A percentile compares a stretch with the other conserved stretches of the same genome.
These are phyloP conservation scores for Lithobates sylvaticus DNA, from an alignment of 2,797 vertebrate genomes.

Conservation along the genomic window DNA sequence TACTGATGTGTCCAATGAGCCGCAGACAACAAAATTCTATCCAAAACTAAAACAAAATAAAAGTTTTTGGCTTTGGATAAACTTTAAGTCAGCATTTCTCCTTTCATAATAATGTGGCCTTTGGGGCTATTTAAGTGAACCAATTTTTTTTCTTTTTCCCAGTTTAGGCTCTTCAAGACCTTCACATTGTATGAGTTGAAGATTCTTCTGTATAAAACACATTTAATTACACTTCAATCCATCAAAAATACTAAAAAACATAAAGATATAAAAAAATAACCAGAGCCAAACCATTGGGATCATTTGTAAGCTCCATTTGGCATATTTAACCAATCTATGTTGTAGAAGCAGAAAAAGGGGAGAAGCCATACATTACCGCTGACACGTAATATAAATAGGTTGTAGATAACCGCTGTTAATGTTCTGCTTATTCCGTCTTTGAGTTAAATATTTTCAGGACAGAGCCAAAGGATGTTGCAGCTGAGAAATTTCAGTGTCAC, in stretches of 20 bases:
- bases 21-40: too few relatives aligned
- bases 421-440: neutral
- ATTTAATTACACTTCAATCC: neutral
- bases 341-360: neutral
- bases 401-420: conserved; percentile 17
- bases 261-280: neutral
- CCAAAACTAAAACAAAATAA: too few relatives aligned
- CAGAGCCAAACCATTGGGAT: conserved; percentile 2
- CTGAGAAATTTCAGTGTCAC: conserved; percentile 49
- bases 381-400: conserved; percentile 41
- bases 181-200: neutral
- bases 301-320: neutral
- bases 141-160: too few relatives aligned
- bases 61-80: too few relatives aligned
- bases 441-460: conserved; percentile 14
- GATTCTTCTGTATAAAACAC: neutral
- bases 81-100: too few relatives aligned
- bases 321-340: neutral
- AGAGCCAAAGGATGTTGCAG: conserved; percentile 8
- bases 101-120: too few relatives aligned
- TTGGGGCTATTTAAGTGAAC: too few relatives aligned
- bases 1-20: too few relatives aligned
- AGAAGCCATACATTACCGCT: neutral
- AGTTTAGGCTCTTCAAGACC: too few relatives aligned
- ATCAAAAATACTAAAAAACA: conserved; percentile 5